Conservation (phyloP, 2,888 invertebrate genomes). For the Amblyteles armatorius region DNA sequence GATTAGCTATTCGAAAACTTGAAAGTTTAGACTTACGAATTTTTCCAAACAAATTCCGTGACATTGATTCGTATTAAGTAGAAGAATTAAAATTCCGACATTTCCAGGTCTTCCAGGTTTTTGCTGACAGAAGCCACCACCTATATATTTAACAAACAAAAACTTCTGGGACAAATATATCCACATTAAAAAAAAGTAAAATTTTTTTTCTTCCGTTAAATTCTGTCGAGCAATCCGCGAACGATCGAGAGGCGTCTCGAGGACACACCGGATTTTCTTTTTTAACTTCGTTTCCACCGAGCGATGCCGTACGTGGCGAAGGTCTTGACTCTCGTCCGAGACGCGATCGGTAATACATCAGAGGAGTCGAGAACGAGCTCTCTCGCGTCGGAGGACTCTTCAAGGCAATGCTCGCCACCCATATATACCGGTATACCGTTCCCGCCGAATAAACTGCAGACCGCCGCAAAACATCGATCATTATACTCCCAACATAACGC, state of each 20-base stretch:
- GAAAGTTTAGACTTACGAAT: no score
- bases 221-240: constrained; percentile 45
- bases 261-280: constrained; percentile 63
- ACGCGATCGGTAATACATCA: constrained; percentile 63
- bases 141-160: not conserved
- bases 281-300: constrained; percentile 39
- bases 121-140: not conserved
- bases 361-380: constrained; percentile 47
- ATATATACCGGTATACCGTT: constrained; percentile 51
- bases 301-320: constrained; percentile 58
- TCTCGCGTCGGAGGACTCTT: constrained; percentile 65
- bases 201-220: constrained; percentile 28
- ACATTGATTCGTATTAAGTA: no score
- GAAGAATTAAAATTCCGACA: no score
- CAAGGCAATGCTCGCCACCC: constrained; percentile 73
- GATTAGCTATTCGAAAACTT: no score
- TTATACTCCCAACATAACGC: constrained; percentile 73
- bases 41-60: no score
- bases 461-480: constrained; percentile 76
- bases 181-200: not conserved
- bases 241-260: constrained; percentile 68
- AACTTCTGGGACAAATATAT: constrained; percentile 51
- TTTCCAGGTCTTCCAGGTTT: not conserved
- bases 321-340: constrained; percentile 62
- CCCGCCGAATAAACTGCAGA: constrained; percentile 37